Evolutionary conservation across 1,140 invertebrate species (phyloP), one percentile per base, ranked within the genome.

Genomic region (Polypedilum pembai): DNA sequence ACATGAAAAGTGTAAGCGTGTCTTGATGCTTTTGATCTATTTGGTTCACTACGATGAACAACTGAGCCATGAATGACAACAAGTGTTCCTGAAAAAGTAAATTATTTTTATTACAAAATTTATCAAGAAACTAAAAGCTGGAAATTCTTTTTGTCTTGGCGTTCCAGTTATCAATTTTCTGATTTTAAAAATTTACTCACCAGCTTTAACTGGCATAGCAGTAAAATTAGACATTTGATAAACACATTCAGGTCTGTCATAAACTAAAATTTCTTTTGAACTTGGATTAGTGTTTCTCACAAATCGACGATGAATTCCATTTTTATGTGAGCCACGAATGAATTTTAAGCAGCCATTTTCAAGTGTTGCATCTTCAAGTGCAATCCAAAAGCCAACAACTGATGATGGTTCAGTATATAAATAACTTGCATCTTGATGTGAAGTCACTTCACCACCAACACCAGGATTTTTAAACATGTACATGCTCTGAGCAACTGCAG

Each of bases 1-100:
- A 98, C 87, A 82, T 99, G 97, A 82, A 97, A 98, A 7, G 96
- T 98, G 82, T 99, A 99, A 3, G 93, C 94, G 77, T 96, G 92
- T 74, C 97, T 87, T 15, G 94, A 91, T 74, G 89, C 88, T 0
- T 87, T 78, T 0, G 94, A 97, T 74, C 84, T 88, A 81, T 99
- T 99, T 7, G 86, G 82, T 65, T 92, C 91, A 80, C 96, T 98
- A 79, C 91, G 92, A 80, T 99, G 97, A 0, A 98, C 91, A 2
- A 98, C 94, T 80, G 93, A 88, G 0, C 96, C 96, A 79, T 99
- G 91, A 73, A 99, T 91, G 7, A 99, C 79, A 66, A 98, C 89
- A 76, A 92, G 90, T 0, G 92, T 88, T 63, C 96, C 94, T 95
- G 81, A 24, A 82, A 83, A 80, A 78, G 75, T 33, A n/a, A n/a